Percentiles rank a stretch among this genome's conserved stretches.
Evolutionary conservation across 2,888 invertebrate genomes (phyloP).

Genomic region (Dendrolimus pini): DNA sequence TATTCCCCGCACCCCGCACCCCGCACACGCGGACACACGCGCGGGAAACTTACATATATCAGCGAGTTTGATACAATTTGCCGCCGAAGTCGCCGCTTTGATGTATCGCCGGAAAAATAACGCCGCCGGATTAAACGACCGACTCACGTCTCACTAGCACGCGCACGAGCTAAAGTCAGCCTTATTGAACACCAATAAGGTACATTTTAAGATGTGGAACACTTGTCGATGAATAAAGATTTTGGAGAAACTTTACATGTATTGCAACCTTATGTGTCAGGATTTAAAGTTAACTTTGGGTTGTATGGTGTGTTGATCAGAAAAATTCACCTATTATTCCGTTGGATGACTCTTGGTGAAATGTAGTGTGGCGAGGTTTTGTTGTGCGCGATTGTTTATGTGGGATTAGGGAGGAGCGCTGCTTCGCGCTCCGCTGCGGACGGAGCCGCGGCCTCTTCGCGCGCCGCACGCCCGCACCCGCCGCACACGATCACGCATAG

Average conservation of each 20-base stretch:
- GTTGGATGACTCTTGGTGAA: conserved; percentile 50
- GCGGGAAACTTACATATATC: conserved; percentile 37
- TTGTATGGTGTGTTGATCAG: conserved; percentile 22
- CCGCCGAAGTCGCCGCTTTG: conserved; percentile 53
- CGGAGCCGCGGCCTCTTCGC: background rate
- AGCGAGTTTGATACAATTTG: conserved; percentile 63
- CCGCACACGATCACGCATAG: no score
- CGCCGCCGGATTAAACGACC: conserved; percentile 49
- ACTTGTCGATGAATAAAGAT: background rate
- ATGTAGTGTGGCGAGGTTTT: conserved; percentile 52
- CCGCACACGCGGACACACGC: background rate
- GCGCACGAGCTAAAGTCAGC: conserved; percentile 11
- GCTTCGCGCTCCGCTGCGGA: conserved; percentile 30
- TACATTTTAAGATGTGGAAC: background rate
- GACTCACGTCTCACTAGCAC: conserved; percentile 24
- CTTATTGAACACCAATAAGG: conserved; percentile 8
- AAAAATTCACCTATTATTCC: conserved; percentile 48
- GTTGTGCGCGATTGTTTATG: conserved; percentile 54
- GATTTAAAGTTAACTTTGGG: conserved; percentile 9
- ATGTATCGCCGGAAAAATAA: conserved; percentile 67
- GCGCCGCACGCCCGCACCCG: background rate
- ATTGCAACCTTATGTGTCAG: background rate
- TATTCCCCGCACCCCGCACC: background rate
- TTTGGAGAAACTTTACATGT: background rate
- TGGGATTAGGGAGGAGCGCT: conserved; percentile 47